Percentiles rank a stretch among this genome's conserved stretches.
phyloP scores from a whole-genome alignment of 1,140 invertebrate genomes.

The Riptortus pedestris region DNA sequence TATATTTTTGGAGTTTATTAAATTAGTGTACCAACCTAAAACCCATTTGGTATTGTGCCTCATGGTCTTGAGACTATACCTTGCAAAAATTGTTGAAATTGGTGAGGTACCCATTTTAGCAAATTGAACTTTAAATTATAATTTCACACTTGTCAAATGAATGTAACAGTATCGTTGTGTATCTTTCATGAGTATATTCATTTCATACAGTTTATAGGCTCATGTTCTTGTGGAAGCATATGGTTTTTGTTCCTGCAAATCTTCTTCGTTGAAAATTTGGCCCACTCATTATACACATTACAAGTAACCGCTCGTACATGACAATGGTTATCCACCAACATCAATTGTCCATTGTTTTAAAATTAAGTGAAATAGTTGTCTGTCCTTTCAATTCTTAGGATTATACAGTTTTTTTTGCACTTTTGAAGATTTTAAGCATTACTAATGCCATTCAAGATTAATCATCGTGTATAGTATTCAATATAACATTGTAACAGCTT shows the following conservation, averaged over 20 bases:
- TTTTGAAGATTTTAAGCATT: too few species aligned
- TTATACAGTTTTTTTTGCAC: too few species aligned
- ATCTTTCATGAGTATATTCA: neutral
- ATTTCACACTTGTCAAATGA: neutral
- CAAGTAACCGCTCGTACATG: too few species aligned
- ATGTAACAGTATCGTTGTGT: neutral
- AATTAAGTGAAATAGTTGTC: too few species aligned
- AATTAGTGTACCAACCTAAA: neutral
- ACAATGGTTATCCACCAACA: too few species aligned
- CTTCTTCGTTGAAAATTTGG: too few species aligned
- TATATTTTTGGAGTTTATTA: neutral
- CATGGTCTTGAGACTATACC: neutral
- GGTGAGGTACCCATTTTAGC: constrained; percentile 31
- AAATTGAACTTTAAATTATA: constrained; percentile 23
- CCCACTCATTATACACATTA: too few species aligned
- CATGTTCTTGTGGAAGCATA: neutral
- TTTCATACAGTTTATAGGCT: neutral
- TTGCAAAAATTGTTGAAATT: constrained; percentile 23
- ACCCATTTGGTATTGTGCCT: neutral
- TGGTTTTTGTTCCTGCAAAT: neutral
- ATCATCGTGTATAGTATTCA: too few species aligned
- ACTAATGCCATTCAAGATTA: too few species aligned
- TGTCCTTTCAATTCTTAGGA: too few species aligned
- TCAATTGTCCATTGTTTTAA: too few species aligned
- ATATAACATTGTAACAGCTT: too few species aligned